Conservation (phyloP, 2,888 invertebrate genomes). For the Drosophila pseudotakahashii region DNA sequence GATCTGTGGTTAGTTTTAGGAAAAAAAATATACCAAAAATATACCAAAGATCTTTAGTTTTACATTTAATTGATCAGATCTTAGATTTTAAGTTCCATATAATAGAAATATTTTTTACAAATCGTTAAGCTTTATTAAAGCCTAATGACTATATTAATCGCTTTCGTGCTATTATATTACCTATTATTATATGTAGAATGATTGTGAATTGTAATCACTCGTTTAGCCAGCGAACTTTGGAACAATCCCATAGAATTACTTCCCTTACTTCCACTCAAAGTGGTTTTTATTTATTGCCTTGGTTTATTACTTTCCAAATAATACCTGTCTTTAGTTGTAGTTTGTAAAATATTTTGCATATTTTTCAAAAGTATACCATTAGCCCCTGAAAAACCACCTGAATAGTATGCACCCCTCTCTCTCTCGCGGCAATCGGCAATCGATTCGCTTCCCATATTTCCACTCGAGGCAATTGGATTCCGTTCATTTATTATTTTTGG, state of each 20-base stretch:
- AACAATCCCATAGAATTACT: conserved; percentile 6
- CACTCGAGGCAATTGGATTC: conserved; percentile 18
- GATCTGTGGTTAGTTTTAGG: background rate
- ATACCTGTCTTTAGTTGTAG: background rate
- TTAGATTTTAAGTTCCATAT: no score
- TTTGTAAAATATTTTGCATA: no score
- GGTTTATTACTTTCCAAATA: background rate
- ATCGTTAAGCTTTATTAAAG: background rate
- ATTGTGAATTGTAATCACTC: conserved; percentile 2
- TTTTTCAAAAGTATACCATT: no score
- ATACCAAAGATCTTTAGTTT: no score
- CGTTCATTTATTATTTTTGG: conserved; percentile 28
- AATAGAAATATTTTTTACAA: background rate
- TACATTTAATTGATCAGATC: no score
- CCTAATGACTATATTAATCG: conserved; percentile 1
- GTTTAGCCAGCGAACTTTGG: background rate
- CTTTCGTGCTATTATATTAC: background rate
- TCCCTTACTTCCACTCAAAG: background rate
- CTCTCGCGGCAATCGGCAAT: no score
- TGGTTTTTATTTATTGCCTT: background rate
- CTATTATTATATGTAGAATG: conserved; percentile 3
- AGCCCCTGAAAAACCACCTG: no score
- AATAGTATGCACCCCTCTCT: no score
- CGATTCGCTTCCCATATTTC: conserved; percentile 11
- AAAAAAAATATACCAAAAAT: no score